Percentiles rank a stretch among this genome's conserved stretches.
Evolutionary conservation across 2,888 invertebrate genomes (phyloP).

Genomic region (Spodoptera exigua): DNA sequence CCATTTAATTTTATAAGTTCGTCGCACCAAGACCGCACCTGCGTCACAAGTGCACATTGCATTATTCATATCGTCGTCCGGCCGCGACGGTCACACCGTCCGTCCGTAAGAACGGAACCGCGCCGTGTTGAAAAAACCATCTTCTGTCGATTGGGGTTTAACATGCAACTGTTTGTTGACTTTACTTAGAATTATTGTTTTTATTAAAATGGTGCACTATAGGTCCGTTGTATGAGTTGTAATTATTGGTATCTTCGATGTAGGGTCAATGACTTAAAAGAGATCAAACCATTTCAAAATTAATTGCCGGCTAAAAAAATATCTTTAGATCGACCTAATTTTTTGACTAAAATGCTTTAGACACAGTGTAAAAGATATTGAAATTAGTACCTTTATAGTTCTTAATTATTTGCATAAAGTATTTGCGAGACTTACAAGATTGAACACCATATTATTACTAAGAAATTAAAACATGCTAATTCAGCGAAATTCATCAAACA

Average conservation of each 20-base stretch:
- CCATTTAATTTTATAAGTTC: slow-evolving; percentile 37
- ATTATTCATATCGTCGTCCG: slow-evolving; percentile 72
- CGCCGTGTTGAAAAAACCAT: slow-evolving; percentile 59
- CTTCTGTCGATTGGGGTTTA: slow-evolving; percentile 48
- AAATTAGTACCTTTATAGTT: no score
- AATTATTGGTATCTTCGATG: no score
- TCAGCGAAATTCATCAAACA: slow-evolving; percentile 58
- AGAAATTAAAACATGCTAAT: slow-evolving; percentile 1
- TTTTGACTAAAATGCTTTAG: no score
- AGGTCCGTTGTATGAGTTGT: slow-evolving; percentile 3
- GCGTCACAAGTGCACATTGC: slow-evolving; percentile 67
- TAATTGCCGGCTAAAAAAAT: no score
- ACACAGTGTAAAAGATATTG: no score
- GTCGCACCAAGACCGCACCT: slow-evolving; percentile 37
- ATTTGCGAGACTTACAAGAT: no score
- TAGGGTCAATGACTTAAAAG: no score
- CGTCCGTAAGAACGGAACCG: slow-evolving; percentile 62
- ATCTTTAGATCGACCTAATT: no score
- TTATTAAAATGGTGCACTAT: slow-evolving; percentile 36
- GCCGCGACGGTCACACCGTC: slow-evolving; percentile 71
- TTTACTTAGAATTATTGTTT: slow-evolving; percentile 51
- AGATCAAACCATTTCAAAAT: no score
- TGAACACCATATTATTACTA: no score
- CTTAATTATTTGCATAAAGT: no score
- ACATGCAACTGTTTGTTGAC: slow-evolving; percentile 56